Evolutionary conservation across 2,888 invertebrate species (phyloP), one percentile per base, ranked within the genome.

Genomic region (Plutella xylostella): DNA sequence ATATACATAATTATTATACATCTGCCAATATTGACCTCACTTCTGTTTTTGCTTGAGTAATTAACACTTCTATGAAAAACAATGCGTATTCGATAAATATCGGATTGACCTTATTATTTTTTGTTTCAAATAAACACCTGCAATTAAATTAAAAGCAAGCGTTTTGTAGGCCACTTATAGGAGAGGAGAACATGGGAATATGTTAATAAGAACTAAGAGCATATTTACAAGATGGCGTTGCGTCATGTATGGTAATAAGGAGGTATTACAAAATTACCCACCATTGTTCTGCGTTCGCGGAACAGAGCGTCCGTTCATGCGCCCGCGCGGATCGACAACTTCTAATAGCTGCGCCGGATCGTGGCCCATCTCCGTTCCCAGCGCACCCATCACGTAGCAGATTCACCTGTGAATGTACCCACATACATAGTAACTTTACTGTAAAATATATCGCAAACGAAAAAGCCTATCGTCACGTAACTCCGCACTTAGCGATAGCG

Each of bases 271-370:
- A 79, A 78, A 80, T 73, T 72, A 76, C 73, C 66, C 68, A 66
- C 78, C 68, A 82, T 83, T 83, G 83, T 83, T 78, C 72, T 72
- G 67, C 52, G 65, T 82, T 79, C 78, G 73, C 68, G 65, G 82
- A 80, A 80, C 72, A 64, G 35, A 22, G 56, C 56, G 60, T 68
- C 6, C 17, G 42, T 64, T 61, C 56, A n/a, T 58, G 62, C 61
- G 62, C 63, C 62, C 58, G 64, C 59, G 56, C 55, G 63, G 61
- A 69, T 75, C 67, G 62, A 65, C 59, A 65, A 63, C 59, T 55
- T 60, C 64, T 70, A 73, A 73, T 75, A 70, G 64, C 57, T 55
- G n/a, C 63, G 65, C 15, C 35, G 61, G 69, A 64, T 72, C 70
- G 71, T 72, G 74, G 71, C 73, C 54, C 69, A 68, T 71, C 69